Base-by-base conservation (phyloP, 2,888 invertebrate genomes). In the Chymomyza amoena region DNA sequence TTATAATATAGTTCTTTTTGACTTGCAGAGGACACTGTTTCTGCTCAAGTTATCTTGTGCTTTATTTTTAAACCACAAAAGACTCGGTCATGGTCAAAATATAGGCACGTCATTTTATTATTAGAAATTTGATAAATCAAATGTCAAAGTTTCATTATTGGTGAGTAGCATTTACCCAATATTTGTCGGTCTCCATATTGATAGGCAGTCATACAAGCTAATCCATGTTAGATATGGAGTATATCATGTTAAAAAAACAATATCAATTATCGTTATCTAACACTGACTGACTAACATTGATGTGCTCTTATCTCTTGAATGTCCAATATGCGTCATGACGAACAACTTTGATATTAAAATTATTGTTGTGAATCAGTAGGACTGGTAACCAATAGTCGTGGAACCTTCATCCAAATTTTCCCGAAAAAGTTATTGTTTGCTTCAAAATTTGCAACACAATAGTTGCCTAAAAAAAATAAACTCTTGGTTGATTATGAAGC, bases 211-310 rank as follows among this genome's bases (percentile, higher is more conserved):
- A 68, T 70, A 86, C 81, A 78, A 69, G 72, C 69, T 81, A 81
- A 86, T 84, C 76, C 87, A 72, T 81, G 86, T 75, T 70, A 67
- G 68, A 82, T 77, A 73, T 76, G 68, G 18, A 0, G 36, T 6
- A 32, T 51, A 28, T 36, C 18, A 39, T 25, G 36, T 54, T 45
- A 20, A 61, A 59, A 45, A 20, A 61, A 59, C 51, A 51, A 64
- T 78, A 79, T 87, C 77, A 85, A 81, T 81, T 72, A 68, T 39
- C 18, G 69, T 69, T 81, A 87, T 81, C 87, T 72, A 36, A 66
- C 69, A 60, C 63, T 61, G 54, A 72, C 60, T 66, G 51, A 72
- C 84, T 87, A 87, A 81, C 70, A 64, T 62, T 81, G 66, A 63
- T 45, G 39, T 45, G 39, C 39, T 13, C 13, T 45, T 45, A 45